phyloP scores from a whole-genome alignment of 2,888 invertebrate species.

The Drosophila greeni region DNA sequence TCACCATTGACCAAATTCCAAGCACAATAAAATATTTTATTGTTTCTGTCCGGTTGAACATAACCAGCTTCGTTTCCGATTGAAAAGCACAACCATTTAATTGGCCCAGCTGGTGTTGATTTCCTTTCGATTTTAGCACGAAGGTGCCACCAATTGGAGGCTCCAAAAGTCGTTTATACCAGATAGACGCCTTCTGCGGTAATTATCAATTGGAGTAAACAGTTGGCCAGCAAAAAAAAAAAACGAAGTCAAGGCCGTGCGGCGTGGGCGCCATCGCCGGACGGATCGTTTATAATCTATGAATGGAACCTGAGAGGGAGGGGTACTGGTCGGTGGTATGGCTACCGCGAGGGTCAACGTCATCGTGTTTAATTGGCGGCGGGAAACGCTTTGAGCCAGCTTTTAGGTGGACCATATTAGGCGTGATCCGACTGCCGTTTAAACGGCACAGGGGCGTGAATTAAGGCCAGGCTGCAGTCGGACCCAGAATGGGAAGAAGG shows the following conservation, averaged over 20 bases:
- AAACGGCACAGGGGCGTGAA: slow-evolving; percentile 57
- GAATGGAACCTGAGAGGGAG: slow-evolving; percentile 27
- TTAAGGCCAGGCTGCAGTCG: slow-evolving; percentile 60
- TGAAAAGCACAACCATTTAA: slow-evolving; percentile 9
- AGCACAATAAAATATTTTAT: slow-evolving; percentile 4
- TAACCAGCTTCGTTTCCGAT: slow-evolving; percentile 15
- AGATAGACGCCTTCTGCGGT: slow-evolving; percentile 22
- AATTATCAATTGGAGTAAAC: slow-evolving; percentile 41
- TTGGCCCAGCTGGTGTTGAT: slow-evolving; percentile 9
- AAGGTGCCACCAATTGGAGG: slow-evolving; percentile 19
- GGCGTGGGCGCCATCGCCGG: slow-evolving; percentile 55
- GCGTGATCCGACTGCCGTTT: slow-evolving; percentile 57
- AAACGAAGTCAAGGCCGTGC: slow-evolving; percentile 47
- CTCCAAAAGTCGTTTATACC: slow-evolving; percentile 9
- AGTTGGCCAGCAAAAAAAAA: slow-evolving; percentile 30
- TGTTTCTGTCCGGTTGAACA: not conserved
- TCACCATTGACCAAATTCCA: slow-evolving; percentile 6
- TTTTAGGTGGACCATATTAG: slow-evolving; percentile 54
- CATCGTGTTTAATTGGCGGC: slow-evolving; percentile 46
- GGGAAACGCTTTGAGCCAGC: slow-evolving; percentile 35
- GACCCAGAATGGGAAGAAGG: slow-evolving; percentile 45
- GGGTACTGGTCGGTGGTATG: not conserved
- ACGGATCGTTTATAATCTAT: slow-evolving; percentile 19
- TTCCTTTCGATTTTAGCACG: slow-evolving; percentile 24
- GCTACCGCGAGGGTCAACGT: slow-evolving; percentile 58